Base-by-base conservation (phyloP, 2,797 vertebrate genomes). In the Momotus momota region DNA sequence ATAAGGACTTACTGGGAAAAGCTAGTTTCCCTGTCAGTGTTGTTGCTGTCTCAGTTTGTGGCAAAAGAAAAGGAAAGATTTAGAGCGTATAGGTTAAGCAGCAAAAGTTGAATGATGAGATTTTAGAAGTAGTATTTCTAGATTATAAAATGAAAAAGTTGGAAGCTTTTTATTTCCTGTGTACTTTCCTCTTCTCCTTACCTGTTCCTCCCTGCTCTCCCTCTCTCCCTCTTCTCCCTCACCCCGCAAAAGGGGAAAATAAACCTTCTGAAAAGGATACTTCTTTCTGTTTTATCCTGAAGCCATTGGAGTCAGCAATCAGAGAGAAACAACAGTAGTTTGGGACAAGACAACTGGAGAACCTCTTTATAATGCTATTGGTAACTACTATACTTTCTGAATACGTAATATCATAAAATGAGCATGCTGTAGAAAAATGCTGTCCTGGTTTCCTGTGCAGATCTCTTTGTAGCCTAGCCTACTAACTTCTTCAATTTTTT, bases 281-380 rank as follows among this genome's bases (percentile, higher is more conserved):
- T 94, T 93, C 54, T 92, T 91, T 96, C 77, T 92, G 13, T 96
- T 97, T 95, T 97, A 81, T 96, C 69, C 91, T 90, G 93, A 97
- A 99, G 99, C 99, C 65, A 98, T 99, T 78, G 99, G 99, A 90
- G 99, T 99, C 94, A 99, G 99, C 97, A 99, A 99, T 97, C 99
- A 99, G 96, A 99, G 99, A 93, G 99, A 99, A 98, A 99, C 99
- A 64, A 99, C 99, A 2, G 98, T 99, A 8, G 98, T 99, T 40
- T 99, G 99, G 99, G 99, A 99, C 98, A 99, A 99, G 96, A 98
- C 98, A 88, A 99, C 99, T 0, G 99, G 99, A 95, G 99, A 99
- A 92, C 99, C 99, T 20, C 99, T 99, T 91, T 99, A 99, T 97
- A 99, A 99, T 88, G 99, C 99, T 27, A 98, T 99, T 57, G 99